Evolutionary conservation across 2,888 invertebrate species (phyloP), one percentile per base, ranked within the genome.

Genomic region (Pollenia angustigena): DNA sequence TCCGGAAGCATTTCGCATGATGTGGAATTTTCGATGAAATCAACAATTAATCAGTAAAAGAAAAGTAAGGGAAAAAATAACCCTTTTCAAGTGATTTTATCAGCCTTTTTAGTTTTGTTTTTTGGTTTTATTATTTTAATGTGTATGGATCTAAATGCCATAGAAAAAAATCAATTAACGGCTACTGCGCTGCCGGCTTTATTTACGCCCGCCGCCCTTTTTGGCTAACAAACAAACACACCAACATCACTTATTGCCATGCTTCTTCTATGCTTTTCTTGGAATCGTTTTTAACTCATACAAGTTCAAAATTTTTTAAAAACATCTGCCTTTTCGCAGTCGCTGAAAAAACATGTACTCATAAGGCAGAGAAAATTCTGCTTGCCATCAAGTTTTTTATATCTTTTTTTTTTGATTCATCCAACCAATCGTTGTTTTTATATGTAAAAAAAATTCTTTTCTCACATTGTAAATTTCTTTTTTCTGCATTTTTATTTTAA

Each of bases 271-370:
- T 42, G 1, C 18, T 58, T 50, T 88, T 89, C 86, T 89, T 88
- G 89, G 89, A 90, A 90, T 90, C 4, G 4, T 48, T 74, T 62
- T 62, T 40, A 62, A 58, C 64, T n/a, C 50, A 68, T n/a, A 46
- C 64, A 44, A 58, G 32, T 32, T 32, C 42, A 11, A 60, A 50
- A 90, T 89, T 90, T 89, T 90, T 83, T 78, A 88, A 56, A 89
- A 88, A 85, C 88, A 88, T 89, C 90, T 81, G 91, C 90, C 89
- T 89, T 58, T 46, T 88, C 84, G 83, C 87, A 78, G 69, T 78
- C 18, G 83, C 88, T 72, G 85, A 88, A 88, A 88, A 87, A 81
- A 32, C 32, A 32, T 32, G 40, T 64, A 69, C 66, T 60, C 18
- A 60, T 32, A 54, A 80, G 16, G 81, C 89, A 88, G 89, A 88